phyloP scores from a whole-genome alignment of 1,140 invertebrate species.

The Glomeris maerens region DNA sequence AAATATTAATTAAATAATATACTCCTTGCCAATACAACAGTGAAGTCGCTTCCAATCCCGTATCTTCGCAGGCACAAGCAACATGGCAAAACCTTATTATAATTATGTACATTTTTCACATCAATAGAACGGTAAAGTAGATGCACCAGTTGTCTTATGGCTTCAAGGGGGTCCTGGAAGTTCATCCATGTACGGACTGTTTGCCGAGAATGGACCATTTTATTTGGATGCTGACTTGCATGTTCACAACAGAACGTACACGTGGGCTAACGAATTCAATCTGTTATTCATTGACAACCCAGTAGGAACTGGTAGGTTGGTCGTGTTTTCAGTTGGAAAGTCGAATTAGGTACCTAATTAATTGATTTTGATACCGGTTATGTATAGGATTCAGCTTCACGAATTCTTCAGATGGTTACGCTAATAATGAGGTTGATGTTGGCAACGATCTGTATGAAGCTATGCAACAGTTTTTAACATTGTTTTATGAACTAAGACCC shows the following conservation, averaged over 20 bases:
- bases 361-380: not conserved
- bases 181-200: constrained; percentile 35
- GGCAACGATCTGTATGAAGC: constrained; percentile 11
- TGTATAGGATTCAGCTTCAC: constrained; percentile 1
- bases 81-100: too few relatives aligned
- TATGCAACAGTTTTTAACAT: constrained; percentile 12
- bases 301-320: not conserved
- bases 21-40: too few relatives aligned
- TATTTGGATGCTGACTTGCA: not conserved
- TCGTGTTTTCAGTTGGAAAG: not conserved
- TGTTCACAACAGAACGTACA: not conserved
- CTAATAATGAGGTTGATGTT: constrained; percentile 10
- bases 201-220: constrained; percentile 2
- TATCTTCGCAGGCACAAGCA: too few relatives aligned
- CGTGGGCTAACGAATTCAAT: not conserved
- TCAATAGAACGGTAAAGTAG: constrained; percentile 23
- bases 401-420: constrained; percentile 1
- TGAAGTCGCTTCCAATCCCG: too few relatives aligned
- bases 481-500: constrained; percentile 9
- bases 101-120: not conserved
- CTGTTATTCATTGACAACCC: constrained; percentile 1
- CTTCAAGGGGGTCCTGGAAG: constrained; percentile 70
- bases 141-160: constrained; percentile 64
- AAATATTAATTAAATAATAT: too few relatives aligned
- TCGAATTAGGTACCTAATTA: not conserved